phyloP scores from a whole-genome alignment of 2,113 vertebrate genomes.

The Thunnus maccoyii region DNA sequence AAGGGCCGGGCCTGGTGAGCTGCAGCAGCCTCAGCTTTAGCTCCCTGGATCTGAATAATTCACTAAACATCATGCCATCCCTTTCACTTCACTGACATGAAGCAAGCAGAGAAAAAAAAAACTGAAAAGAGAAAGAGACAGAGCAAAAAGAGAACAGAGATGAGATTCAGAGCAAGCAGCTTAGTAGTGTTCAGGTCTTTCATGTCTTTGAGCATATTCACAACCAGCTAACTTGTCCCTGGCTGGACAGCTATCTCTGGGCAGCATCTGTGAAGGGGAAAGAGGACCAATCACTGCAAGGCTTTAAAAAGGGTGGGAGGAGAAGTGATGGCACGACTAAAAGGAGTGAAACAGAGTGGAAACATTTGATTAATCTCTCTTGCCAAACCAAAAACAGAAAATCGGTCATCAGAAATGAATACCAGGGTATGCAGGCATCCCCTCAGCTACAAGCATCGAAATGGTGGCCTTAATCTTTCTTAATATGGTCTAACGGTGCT shows the following conservation, averaged over 20 bases:
- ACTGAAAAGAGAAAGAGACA: conserved; percentile 21
- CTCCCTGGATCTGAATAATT: conserved; percentile 69
- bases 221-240: conserved; percentile 39
- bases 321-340: neutral
- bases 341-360: conserved; percentile 13
- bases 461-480: conserved; percentile 68
- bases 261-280: conserved; percentile 35
- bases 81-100: conserved; percentile 48
- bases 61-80: conserved; percentile 61
- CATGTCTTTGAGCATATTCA: conserved; percentile 41
- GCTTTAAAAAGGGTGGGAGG: conserved; percentile 3
- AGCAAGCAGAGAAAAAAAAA: conserved; percentile 38
- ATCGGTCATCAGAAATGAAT: conserved; percentile 67
- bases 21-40: conserved; percentile 39
- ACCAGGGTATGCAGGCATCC: conserved; percentile 43
- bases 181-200: conserved; percentile 42
- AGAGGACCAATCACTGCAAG: conserved; percentile 22
- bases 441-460: conserved; percentile 45
- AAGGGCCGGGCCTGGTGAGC: conserved; percentile 41
- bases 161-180: conserved; percentile 41
- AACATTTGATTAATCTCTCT: conserved; percentile 65
- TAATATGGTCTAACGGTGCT: conserved; percentile 74
- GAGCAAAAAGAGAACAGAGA: conserved; percentile 11
- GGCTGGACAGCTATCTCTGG: conserved; percentile 26
- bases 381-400: conserved; percentile 59